Conservation (phyloP, 2,888 invertebrate species). For the Erannis defoliaria region DNA sequence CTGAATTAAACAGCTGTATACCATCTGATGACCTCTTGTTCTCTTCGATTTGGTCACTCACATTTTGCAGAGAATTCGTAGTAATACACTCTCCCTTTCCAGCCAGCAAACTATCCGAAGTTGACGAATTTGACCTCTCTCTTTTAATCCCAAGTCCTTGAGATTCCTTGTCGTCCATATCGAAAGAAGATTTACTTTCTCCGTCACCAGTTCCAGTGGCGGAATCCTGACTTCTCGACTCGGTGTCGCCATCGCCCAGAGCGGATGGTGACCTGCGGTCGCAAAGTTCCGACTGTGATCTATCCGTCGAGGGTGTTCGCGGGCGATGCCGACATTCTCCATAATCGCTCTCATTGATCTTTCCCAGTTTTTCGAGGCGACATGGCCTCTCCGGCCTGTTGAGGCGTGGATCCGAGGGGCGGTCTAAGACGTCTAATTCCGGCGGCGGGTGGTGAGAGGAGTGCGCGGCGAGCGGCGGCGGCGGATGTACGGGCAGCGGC, state of each 20-base stretch:
- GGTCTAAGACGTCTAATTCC: slow-evolving; percentile 26
- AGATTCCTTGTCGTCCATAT: slow-evolving; percentile 41
- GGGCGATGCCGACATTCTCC: slow-evolving; percentile 83
- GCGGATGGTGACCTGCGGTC: slow-evolving; percentile 55
- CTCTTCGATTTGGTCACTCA: slow-evolving; percentile 28
- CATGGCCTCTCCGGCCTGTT: slow-evolving; percentile 57
- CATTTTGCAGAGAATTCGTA: slow-evolving; percentile 50
- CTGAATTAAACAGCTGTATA: slow-evolving; percentile 40
- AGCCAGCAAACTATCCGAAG: slow-evolving; percentile 42
- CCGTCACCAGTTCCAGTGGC: slow-evolving; percentile 41
- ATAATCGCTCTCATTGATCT: slow-evolving; percentile 61
- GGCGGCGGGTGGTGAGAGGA: slow-evolving; percentile 87
- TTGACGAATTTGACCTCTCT: slow-evolving; percentile 37
- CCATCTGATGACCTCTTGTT: slow-evolving; percentile 32
- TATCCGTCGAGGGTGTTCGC: slow-evolving; percentile 72
- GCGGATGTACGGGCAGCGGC: slow-evolving; percentile 92
- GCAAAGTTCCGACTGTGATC: slow-evolving; percentile 50
- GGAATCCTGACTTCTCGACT: slow-evolving; percentile 56
- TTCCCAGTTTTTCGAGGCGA: slow-evolving; percentile 55
- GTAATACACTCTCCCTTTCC: slow-evolving; percentile 46
- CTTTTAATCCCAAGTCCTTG: slow-evolving; percentile 38
- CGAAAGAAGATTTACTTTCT: slow-evolving; percentile 41
- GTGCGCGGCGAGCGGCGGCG: slow-evolving; percentile 64
- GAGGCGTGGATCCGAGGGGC: slow-evolving; percentile 56
- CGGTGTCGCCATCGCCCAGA: slow-evolving; percentile 47